Evolutionary conservation across 2,888 invertebrate genomes (phyloP).

Genomic region (Eumacrocentrus americanus): DNA sequence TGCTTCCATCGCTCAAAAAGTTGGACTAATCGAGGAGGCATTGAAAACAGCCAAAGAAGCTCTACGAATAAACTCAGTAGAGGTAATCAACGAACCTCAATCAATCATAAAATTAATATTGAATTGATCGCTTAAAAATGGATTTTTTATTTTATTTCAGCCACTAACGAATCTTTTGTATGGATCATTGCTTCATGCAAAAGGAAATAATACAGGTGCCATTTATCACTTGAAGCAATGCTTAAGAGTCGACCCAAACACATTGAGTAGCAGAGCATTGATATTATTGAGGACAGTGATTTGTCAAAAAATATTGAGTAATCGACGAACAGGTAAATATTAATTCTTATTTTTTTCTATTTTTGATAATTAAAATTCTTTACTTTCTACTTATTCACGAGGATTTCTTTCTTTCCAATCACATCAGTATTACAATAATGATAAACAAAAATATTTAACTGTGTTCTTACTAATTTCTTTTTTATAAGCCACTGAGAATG

Average conservation of each 20-base stretch:
- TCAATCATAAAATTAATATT: no score
- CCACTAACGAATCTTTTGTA: constrained; percentile 75
- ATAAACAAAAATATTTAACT: no score
- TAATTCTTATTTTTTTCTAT: no score
- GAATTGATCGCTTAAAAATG: no score
- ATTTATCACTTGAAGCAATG: constrained; percentile 70
- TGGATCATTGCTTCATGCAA: constrained; percentile 69
- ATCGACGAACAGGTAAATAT: constrained; percentile 36
- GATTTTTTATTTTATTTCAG: constrained; percentile 55
- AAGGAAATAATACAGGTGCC: constrained; percentile 70
- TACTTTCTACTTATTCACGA: not conserved
- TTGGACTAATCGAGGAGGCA: constrained; percentile 72
- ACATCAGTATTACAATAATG: no score
- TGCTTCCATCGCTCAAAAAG: constrained; percentile 72
- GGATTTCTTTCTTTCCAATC: no score
- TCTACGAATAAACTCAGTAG: constrained; percentile 67
- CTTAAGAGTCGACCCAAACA: constrained; percentile 64
- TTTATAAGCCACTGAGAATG: no score
- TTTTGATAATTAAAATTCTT: not conserved
- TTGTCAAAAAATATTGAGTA: constrained; percentile 58
- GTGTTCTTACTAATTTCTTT: no score
- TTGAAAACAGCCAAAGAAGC: constrained; percentile 69
- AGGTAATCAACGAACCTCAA: no score
- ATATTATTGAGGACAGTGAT: constrained; percentile 65
- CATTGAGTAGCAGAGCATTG: constrained; percentile 64